Base-by-base conservation (phyloP, 2,113 vertebrate species). In the Nothocercus julius region DNA sequence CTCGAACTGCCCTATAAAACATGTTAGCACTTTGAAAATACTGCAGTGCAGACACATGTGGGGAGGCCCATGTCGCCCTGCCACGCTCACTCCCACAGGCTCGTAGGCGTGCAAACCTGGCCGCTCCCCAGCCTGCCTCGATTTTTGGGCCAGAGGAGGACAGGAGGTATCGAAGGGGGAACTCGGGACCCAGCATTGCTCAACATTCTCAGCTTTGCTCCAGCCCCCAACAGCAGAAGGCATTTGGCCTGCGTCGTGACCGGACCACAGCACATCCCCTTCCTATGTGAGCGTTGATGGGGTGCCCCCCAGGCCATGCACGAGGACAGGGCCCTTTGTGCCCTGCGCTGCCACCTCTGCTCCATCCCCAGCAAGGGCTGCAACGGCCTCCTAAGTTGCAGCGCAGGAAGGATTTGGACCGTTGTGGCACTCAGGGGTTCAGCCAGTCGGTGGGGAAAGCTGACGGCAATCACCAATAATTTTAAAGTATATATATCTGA, bases 141-240 rank as follows among this genome's bases (percentile, higher is more conserved):
- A 17, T 58, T 58, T 32, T 18, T 9, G 54, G 16, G 54, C 30
- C 4, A 9, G 28, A 32, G 28, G 54, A 32, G 17, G 54, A 32
- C 16, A 17, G 54, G 30, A 58, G 54, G 28, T 58, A 58, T 58
- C 13, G 17, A 58, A 58, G 30, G 54, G 16, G 28, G 54, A 58
- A 32, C 54, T 58, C 16, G 25, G 30, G 28, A 18, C 16, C 54
- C 54, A 18, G 28, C 54, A 11, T 95, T 89, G 81, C 92, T 90
- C 86, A 95, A 94, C 0, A 0, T 44, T 42, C 62, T 97, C 91
- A 94, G 86, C 94, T 96, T 94, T 94, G 89, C 86, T 95, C 81
- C 66, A 76, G 62, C 73, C 66, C 16, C 47, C 13, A 61, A 81
- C 62, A 86, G 28, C 67, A 6, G 22, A 69, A 82, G 58, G 62